A percentile compares a stretch with the other conserved stretches of the same genome.
Conservation (phyloP, 2,113 vertebrate genomes). For the Zosterops hypoxanthus region DNA sequence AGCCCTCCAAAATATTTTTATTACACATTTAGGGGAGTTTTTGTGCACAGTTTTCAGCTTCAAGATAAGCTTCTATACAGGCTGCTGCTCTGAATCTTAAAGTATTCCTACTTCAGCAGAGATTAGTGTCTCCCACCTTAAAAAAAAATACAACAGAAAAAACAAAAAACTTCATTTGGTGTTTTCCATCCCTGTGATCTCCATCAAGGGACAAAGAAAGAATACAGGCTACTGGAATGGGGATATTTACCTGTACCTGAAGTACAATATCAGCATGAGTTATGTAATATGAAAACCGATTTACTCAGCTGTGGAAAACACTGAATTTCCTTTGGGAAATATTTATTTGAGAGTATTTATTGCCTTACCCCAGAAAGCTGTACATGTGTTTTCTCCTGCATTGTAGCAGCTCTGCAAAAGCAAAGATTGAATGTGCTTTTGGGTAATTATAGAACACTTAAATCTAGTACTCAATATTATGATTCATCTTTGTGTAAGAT, state of each 20-base stretch:
- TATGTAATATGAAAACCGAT: constrained; percentile 33
- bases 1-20: not conserved
- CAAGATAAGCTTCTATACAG: not conserved
- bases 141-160: not conserved
- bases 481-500: not conserved
- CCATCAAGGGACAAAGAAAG: not conserved
- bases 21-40: not conserved
- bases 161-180: accelerated
- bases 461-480: not conserved
- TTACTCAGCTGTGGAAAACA: constrained; percentile 11
- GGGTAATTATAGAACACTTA: not conserved
- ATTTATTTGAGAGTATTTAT: not conserved
- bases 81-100: not conserved
- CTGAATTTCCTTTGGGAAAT: constrained; percentile 52
- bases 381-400: not conserved
- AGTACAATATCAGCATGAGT: not conserved
- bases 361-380: not conserved
- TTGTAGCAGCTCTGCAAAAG: not conserved
- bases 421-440: not conserved
- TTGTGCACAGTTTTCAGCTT: not conserved
- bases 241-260: not conserved
- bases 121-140: not conserved
- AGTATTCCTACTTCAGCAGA: not conserved
- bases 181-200: not conserved
- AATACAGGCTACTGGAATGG: not conserved